These are phyloP conservation scores for Corythornis vintsioides DNA, from an alignment of 2,113 vertebrate species.

Conservation along the genomic window DNA sequence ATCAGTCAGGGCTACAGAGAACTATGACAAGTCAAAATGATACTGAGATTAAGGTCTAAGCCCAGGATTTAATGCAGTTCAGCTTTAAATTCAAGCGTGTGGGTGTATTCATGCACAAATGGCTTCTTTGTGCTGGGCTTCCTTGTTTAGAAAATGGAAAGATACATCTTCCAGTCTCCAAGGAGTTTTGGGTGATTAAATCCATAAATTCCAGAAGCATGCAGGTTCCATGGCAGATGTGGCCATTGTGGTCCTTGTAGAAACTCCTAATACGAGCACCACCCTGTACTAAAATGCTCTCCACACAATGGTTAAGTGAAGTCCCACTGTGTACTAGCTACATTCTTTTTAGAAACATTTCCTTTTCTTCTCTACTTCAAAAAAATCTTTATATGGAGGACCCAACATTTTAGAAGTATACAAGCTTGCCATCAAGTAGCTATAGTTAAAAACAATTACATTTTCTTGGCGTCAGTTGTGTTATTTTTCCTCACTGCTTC, in stretches of 20 bases:
- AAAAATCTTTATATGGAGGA: background rate
- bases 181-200: background rate
- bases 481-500: background rate
- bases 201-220: background rate
- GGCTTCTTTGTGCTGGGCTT: background rate
- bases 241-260: background rate
- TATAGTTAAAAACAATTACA: background rate
- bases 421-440: background rate
- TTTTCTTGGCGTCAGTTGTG: background rate
- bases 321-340: background rate
- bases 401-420: background rate
- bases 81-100: background rate
- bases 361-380: background rate
- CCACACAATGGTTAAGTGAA: background rate
- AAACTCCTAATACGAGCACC: background rate
- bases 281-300: background rate
- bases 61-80: background rate
- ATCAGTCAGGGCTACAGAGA: background rate
- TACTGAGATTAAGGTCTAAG: background rate
- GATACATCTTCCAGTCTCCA: background rate
- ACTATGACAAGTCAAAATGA: background rate
- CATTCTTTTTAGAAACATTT: background rate
- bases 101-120: background rate
- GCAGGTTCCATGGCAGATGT: background rate
- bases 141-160: background rate